These are phyloP conservation scores for Meleagris gallopavo DNA, from an alignment of 2,113 vertebrate species.

Conservation along the genomic window DNA sequence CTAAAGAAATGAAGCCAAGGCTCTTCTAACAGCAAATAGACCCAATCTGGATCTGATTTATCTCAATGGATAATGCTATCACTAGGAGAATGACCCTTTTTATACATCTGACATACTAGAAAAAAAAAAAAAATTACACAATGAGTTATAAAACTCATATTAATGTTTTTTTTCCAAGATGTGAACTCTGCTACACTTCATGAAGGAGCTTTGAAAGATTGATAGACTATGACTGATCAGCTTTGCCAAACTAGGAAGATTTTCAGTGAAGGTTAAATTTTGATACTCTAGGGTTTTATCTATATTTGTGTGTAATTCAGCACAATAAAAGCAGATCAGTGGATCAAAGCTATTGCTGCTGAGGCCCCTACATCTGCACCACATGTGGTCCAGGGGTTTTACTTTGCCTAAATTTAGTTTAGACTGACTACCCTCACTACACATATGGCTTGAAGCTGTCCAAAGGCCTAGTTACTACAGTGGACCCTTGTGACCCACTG, in stretches of 20 bases:
- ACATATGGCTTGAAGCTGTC: background rate
- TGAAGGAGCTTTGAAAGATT: background rate
- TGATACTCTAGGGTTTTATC: background rate
- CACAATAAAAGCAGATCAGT: background rate
- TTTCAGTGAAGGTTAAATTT: background rate
- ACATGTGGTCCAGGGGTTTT: background rate
- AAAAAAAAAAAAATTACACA: background rate
- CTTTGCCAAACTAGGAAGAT: background rate
- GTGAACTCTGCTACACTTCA: background rate
- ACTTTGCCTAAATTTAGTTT: constrained; percentile 20
- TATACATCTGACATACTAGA: background rate
- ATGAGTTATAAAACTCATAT: background rate
- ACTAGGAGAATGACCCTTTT: background rate
- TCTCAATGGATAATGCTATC: background rate
- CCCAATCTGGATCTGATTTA: constrained; percentile 5
- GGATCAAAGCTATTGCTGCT: constrained; percentile 1
- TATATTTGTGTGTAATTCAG: constrained; percentile 14
- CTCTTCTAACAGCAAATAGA: background rate
- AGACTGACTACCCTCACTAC: background rate
- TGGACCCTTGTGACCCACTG: background rate
- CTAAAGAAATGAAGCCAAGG: background rate
- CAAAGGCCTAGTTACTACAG: background rate
- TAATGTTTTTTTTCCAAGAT: background rate
- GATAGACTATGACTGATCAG: background rate
- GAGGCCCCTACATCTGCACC: background rate